phyloP scores from a whole-genome alignment of 2,113 vertebrate genomes.

The Campylomormyrus numenius region DNA sequence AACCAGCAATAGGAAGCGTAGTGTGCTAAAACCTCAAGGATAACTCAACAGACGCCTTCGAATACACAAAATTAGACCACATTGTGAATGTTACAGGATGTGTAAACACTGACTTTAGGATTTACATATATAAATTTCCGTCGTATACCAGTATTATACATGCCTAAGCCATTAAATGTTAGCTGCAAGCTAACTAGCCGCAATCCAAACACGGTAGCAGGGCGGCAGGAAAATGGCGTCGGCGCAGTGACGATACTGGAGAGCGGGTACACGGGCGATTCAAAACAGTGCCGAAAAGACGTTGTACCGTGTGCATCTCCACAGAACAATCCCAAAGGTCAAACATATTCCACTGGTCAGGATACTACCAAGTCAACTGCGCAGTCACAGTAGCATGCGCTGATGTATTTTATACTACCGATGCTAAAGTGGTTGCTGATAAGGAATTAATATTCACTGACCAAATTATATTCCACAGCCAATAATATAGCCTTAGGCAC shows the following conservation, averaged over 20 bases:
- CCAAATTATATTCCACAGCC: neutral
- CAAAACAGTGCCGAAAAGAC: constrained; percentile 18
- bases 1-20: neutral
- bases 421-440: neutral
- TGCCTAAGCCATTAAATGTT: neutral
- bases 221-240: constrained; percentile 23
- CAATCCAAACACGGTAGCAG: neutral
- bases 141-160: neutral
- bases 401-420: neutral
- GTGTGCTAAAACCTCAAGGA: neutral
- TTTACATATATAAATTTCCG: neutral
- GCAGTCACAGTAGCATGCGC: neutral
- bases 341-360: too few relatives aligned
- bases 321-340: neutral
- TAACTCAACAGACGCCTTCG: neutral
- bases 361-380: neutral
- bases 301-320: neutral
- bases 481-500: constrained; percentile 44
- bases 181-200: neutral
- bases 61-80: neutral
- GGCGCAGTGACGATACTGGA: constrained; percentile 15
- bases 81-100: neutral
- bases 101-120: neutral
- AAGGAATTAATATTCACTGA: neutral
- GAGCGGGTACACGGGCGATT: constrained; percentile 15